Evolutionary conservation across 2,113 vertebrate species (phyloP).

Genomic region (Apaloderma vittatum): DNA sequence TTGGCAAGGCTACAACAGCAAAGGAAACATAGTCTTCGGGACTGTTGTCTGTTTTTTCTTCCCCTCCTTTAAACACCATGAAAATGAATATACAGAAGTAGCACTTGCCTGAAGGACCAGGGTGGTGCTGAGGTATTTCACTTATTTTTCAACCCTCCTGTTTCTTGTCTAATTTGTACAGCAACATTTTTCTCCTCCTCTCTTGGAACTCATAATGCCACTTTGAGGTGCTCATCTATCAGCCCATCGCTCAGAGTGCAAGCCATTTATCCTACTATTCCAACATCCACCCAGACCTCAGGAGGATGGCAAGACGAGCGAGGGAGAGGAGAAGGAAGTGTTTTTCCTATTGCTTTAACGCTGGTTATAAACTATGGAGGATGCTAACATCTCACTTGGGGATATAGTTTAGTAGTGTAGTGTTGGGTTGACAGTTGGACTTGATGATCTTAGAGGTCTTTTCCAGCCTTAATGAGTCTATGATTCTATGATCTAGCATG

Average conservation of each 20-base stretch:
- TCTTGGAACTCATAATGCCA: background rate
- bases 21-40: background rate
- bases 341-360: background rate
- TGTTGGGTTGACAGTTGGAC: too few species aligned
- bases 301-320: background rate
- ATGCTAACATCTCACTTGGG: background rate
- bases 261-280: background rate
- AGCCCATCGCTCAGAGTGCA: background rate
- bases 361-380: background rate
- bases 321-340: background rate
- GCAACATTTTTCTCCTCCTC: background rate
- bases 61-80: background rate
- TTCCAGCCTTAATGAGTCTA: too few species aligned
- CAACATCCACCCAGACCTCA: background rate
- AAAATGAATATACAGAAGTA: constrained; percentile 9
- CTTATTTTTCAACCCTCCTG: constrained; percentile 10
- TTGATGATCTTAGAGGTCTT: too few species aligned
- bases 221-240: background rate
- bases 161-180: background rate
- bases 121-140: background rate
- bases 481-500: background rate
- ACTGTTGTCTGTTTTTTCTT: background rate
- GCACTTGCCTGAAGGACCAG: background rate
- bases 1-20: background rate
- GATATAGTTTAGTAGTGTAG: too few species aligned